Evolutionary conservation across 1,140 invertebrate genomes (phyloP).

Genomic region (Trichonephila inaurata): DNA sequence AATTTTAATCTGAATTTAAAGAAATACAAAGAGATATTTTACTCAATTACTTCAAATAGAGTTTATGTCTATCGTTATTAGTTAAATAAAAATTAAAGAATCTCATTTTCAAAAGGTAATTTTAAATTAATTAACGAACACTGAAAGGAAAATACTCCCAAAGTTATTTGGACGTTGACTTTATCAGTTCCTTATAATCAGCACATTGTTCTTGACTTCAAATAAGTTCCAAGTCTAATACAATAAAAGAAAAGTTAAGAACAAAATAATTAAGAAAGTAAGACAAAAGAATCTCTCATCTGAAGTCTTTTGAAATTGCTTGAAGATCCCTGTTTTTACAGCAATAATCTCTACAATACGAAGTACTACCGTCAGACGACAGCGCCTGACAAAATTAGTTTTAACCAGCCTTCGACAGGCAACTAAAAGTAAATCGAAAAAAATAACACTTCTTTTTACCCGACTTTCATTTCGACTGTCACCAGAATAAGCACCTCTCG

Average conservation of each 20-base stretch:
- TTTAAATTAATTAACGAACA: too few species aligned
- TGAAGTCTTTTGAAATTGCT: conserved; percentile 20
- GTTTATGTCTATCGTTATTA: too few species aligned
- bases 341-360: background rate
- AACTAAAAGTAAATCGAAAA: conserved; percentile 41
- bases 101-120: too few species aligned
- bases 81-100: too few species aligned
- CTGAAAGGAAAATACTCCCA: background rate
- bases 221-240: conserved; percentile 1
- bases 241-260: background rate
- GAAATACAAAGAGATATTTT: too few species aligned
- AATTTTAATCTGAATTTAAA: too few species aligned
- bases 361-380: background rate
- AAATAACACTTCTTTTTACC: background rate
- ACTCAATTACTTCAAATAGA: too few species aligned
- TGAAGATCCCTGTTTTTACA: conserved; percentile 17
- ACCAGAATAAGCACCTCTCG: conserved; percentile 35
- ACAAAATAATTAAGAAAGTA: conserved; percentile 25
- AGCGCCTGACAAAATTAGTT: conserved; percentile 60
- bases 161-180: background rate
- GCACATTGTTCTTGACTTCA: background rate
- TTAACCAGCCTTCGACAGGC: background rate
- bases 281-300: background rate
- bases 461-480: conserved; percentile 59
- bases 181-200: background rate